Base-by-base conservation (phyloP, 2,113 vertebrate species). In the Syngnathus typhle region DNA sequence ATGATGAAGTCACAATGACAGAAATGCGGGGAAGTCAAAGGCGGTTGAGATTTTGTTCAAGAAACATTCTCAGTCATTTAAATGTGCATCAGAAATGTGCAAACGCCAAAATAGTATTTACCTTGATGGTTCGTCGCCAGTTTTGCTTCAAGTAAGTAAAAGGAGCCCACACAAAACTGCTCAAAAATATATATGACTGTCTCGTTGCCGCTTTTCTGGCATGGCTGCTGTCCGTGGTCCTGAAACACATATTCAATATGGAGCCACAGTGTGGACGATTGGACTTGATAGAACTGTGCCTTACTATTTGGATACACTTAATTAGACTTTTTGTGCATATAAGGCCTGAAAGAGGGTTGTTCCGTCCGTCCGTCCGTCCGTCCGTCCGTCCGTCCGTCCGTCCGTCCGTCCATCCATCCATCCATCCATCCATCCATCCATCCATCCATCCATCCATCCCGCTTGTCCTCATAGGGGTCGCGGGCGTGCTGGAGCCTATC, bases 191-290 rank as follows among this genome's bases (percentile, higher is more conserved):
- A 1, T n/a, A 19, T 9, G 18, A 19, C 5, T 51, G 7, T 19
- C 4, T 18, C n/a, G 23, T n/a, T 23, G 21, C 11, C 13, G 8
- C 27, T 16, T 7, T 56, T 56, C 55, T 13, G 27, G 27, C 27
- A 32, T 7, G 21, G 19, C 12, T 21, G 69, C 78, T 83, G 74
- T 83, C 78, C 78, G 0, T 60, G 76, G 83, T 79, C 38, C 79
- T 83, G 72, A 81, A 79, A 62, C 2, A 21, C 36, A 70, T 52
- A 11, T 43, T 56, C 11, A 39, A 39, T 21, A n/a, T 37, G 19
- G 51, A 49, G 13, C 60, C n/a, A 60, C 52, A 4, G 18, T 72
- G 7, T 39, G 68, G 1, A 15, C 11, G 44, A 32, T 32, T 32
- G 27, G n/a, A 56, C 44, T 70, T 72, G 51, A 74, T 70, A 36